These are phyloP conservation scores for Apostichopus leukothele DNA, from an alignment of 53 echinoderm and acorn worm genomes.

Conservation along the genomic window DNA sequence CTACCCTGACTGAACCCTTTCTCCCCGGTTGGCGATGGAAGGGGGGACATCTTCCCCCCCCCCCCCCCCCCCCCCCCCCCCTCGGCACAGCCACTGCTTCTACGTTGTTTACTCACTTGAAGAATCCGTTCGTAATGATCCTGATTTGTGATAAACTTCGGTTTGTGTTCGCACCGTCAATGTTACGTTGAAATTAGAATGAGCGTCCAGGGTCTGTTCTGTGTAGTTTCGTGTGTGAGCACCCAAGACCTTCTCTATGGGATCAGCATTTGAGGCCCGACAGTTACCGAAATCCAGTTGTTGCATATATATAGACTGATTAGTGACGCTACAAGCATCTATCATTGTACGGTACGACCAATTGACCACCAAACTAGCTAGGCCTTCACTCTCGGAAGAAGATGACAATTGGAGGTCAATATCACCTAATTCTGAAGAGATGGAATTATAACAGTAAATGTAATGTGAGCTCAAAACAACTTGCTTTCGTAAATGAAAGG, in stretches of 20 bases:
- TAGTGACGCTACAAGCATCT: not conserved
- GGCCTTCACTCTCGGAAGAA: not conserved
- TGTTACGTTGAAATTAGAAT: not conserved
- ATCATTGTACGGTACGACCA: not conserved
- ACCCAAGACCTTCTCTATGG: not conserved
- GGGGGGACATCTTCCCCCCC: no score
- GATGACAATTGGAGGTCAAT: not conserved
- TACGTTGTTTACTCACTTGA: not conserved
- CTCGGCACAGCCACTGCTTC: no score
- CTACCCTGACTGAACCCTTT: no score
- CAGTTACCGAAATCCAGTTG: not conserved
- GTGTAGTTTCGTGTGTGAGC: not conserved
- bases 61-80: no score
- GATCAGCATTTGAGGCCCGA: not conserved
- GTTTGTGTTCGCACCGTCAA: not conserved
- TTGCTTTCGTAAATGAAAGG: not conserved
- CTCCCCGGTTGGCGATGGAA: no score
- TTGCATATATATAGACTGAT: not conserved
- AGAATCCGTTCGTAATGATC: not conserved
- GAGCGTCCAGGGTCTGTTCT: not conserved
- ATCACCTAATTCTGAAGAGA: not conserved
- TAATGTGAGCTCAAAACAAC: not conserved
- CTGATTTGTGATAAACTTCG: not conserved
- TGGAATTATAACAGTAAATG: not conserved
- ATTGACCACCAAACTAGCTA: not conserved